Base-by-base conservation (phyloP, 1,140 invertebrate species). In the Trypoxylus dichotomus region DNA sequence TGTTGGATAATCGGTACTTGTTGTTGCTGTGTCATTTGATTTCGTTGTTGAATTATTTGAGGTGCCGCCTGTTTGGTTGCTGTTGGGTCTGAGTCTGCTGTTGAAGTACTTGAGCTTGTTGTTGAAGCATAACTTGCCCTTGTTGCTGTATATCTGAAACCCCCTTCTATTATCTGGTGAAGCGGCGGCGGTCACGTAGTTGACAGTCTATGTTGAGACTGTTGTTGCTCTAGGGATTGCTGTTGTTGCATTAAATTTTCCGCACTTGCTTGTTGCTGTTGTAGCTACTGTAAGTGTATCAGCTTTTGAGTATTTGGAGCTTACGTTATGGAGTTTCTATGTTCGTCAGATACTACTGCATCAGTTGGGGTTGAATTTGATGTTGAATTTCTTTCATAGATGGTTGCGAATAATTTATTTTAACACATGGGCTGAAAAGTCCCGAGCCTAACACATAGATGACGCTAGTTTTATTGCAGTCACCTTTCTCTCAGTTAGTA, bases 71-170 rank as follows among this genome's bases (percentile, higher is more conserved):
- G 32, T 32, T 29, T 15, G 72, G 15, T 42, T 43, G 87, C 76
- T 85, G 84, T 68, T 86, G 87, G 29, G 88, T 82, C 73, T 90
- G 90, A 75, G 89, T 88, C 80, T 88, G 85, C 79, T 87, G 80
- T 85, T 58, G 78, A 27, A 76, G 79, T 32, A 25, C 74, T 60
- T 77, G 75, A 8, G 42, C 13, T 47, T 25, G 72, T 72, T 63
- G 74, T 41, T 77, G 72, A 74, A 74, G 29, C 15, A 54, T 54
- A n/a, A 54, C 47, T 19, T 54, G 47, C 3, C 29, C 63, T 71
- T 76, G 75, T 15, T 58, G 27, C 10, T 73, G 78, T 54, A 74
- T 74, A 74, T 74, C 72, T 15, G 19, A 13, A 71, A 32, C 63
- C 0, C n/a, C 29, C 25, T 21, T 74, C 72, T n/a, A 74, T 41